Percentiles rank a stretch among this genome's conserved stretches.
Conservation (phyloP, 2,797 vertebrate genomes). For the Coranthus polyacanthus region DNA sequence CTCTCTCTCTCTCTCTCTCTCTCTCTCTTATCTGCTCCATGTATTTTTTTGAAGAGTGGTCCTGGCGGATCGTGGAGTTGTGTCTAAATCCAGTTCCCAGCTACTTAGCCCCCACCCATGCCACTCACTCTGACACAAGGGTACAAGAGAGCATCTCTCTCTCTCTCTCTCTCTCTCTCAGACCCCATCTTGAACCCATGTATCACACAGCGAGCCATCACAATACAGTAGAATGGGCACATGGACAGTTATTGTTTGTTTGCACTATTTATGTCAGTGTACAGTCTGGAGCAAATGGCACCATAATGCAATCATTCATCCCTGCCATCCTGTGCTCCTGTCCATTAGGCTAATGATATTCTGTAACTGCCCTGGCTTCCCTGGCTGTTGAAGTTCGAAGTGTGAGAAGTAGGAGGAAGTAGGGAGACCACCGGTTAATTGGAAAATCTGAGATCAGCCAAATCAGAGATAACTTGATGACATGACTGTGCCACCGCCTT, state of each 20-base stretch:
- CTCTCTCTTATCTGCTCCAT: conserved; percentile 57
- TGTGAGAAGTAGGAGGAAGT: conserved; percentile 61
- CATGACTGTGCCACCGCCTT: too few species aligned
- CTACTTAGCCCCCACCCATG: conserved; percentile 61
- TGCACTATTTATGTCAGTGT: conserved; percentile 73
- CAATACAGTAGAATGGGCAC: conserved; percentile 55
- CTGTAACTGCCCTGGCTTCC: conserved; percentile 47
- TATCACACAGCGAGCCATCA: conserved; percentile 64
- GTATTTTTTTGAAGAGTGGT: conserved; percentile 61
- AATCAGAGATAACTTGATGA: not conserved
- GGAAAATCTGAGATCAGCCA: conserved; percentile 2
- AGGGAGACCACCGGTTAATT: conserved; percentile 52
- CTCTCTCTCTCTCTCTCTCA: conserved; percentile 50
- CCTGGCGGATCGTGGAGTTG: conserved; percentile 54
- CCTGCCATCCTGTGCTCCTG: conserved; percentile 54
- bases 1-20: conserved; percentile 23
- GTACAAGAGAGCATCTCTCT: conserved; percentile 43
- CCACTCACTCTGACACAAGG: conserved; percentile 45
- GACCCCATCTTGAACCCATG: conserved; percentile 69
- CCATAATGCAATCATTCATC: conserved; percentile 76
- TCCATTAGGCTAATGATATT: conserved; percentile 76
- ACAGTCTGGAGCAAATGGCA: conserved; percentile 70
- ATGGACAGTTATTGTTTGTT: conserved; percentile 76
- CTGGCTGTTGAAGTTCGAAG: conserved; percentile 55
- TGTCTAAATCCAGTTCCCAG: conserved; percentile 69